These are phyloP conservation scores for Lophochroa leadbeateri DNA, from an alignment of 2,113 vertebrate species.

Conservation along the genomic window DNA sequence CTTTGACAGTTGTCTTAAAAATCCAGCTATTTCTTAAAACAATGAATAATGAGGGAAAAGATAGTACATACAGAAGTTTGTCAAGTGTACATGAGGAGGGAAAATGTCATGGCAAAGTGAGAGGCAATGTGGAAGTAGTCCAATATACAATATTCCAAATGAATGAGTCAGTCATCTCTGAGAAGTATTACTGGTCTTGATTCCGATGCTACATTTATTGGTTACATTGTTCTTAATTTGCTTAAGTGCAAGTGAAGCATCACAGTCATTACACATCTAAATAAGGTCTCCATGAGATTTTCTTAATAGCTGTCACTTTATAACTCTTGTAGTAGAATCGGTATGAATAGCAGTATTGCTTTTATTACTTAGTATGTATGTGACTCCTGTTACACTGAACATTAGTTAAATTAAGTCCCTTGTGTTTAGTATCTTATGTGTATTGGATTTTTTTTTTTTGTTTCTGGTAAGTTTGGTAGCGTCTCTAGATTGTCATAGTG, in stretches of 20 bases:
- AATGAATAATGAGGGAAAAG: neutral
- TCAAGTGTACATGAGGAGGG: neutral
- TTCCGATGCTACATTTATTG: neutral
- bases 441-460: neutral
- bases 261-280: neutral
- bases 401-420: conserved; percentile 2
- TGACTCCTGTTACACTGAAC: neutral
- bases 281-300: neutral
- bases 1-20: neutral
- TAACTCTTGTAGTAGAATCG: neutral
- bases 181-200: neutral
- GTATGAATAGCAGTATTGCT: neutral
- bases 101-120: neutral
- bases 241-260: neutral
- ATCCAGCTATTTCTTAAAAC: neutral
- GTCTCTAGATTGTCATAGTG: neutral
- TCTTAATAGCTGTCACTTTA: neutral
- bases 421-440: neutral
- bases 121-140: neutral
- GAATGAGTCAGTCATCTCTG: neutral
- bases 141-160: neutral
- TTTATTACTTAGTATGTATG: conserved; percentile 17
- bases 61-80: neutral
- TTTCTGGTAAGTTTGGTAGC: neutral
- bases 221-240: neutral